Evolutionary conservation across 2,888 invertebrate species (phyloP).

Genomic region (Eupithecia pulchellata): DNA sequence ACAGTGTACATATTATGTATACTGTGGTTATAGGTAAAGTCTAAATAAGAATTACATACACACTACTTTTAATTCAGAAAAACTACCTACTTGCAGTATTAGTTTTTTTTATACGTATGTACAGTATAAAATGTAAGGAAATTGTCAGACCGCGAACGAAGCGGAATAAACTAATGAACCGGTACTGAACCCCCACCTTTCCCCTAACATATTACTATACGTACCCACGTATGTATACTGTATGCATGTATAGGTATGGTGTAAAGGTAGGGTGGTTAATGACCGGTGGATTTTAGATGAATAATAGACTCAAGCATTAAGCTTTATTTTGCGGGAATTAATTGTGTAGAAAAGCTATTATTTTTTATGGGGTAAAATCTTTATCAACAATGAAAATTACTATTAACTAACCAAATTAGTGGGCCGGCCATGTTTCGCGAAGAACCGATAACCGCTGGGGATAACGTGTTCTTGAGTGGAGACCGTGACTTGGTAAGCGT

Average conservation of each 20-base stretch:
- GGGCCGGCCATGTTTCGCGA: too few species aligned
- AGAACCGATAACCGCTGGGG: too few species aligned
- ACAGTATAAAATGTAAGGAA: neutral
- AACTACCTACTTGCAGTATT: neutral
- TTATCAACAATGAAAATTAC: too few species aligned
- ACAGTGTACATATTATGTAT: too few species aligned
- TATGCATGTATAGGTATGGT: neutral
- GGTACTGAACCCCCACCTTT: neutral
- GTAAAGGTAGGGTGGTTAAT: constrained; percentile 6
- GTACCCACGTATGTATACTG: neutral
- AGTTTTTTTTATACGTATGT: neutral
- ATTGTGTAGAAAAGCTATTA: too few species aligned
- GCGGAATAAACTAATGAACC: constrained; percentile 4
- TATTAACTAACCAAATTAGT: too few species aligned
- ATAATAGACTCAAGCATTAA: neutral
- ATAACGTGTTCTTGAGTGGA: too few species aligned
- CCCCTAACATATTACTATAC: neutral
- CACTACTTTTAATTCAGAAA: too few species aligned
- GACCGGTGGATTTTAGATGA: neutral
- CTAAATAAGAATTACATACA: too few species aligned
- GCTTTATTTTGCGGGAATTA: neutral
- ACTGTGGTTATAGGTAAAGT: too few species aligned
- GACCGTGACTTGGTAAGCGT: too few species aligned
- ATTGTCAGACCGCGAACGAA: neutral
- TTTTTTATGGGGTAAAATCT: too few species aligned